Percentiles rank a stretch among this genome's conserved stretches.
Evolutionary conservation across 1,140 invertebrate genomes (phyloP).

Genomic region (Conopomorpha cramerella): DNA sequence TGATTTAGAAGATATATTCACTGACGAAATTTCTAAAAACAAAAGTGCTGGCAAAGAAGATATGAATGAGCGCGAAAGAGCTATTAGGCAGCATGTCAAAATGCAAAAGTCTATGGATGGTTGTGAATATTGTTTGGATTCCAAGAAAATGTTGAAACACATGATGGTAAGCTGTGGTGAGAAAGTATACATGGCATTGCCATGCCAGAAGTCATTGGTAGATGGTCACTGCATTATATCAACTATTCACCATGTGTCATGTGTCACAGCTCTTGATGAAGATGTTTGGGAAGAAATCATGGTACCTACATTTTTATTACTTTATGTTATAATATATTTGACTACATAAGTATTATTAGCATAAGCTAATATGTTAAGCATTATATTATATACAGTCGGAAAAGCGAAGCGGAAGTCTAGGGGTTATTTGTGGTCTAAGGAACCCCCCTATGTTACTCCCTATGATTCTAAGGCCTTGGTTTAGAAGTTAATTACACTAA

Average conservation of each 20-base stretch:
- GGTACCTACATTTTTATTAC: conserved; percentile 57
- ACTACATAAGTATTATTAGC: too few relatives aligned
- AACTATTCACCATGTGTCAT: conserved; percentile 79
- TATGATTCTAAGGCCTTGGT: too few relatives aligned
- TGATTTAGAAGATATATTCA: conserved; percentile 88
- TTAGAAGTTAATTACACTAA: too few relatives aligned
- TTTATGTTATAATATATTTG: too few relatives aligned
- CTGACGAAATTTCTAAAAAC: conserved; percentile 70
- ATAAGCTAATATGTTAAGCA: too few relatives aligned
- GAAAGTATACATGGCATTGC: conserved; percentile 83
- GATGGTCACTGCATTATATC: conserved; percentile 87
- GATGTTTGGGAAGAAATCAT: conserved; percentile 90
- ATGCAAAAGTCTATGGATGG: conserved; percentile 74
- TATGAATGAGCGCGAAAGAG: conserved; percentile 66
- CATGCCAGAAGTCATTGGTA: conserved; percentile 78
- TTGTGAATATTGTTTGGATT: conserved; percentile 85
- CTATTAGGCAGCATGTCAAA: conserved; percentile 75
- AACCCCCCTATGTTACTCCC: too few relatives aligned
- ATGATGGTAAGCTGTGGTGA: conserved; percentile 82
- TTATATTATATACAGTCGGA: too few relatives aligned
- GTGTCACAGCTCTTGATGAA: conserved; percentile 85
- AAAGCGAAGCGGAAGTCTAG: too few relatives aligned
- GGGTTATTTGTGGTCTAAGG: too few relatives aligned
- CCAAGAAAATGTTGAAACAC: conserved; percentile 80
- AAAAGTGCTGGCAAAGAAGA: conserved; percentile 66